Percentiles rank a stretch among this genome's conserved stretches.
Conservation (phyloP, 2,113 vertebrate species). For the Glaucidium brasilianum region DNA sequence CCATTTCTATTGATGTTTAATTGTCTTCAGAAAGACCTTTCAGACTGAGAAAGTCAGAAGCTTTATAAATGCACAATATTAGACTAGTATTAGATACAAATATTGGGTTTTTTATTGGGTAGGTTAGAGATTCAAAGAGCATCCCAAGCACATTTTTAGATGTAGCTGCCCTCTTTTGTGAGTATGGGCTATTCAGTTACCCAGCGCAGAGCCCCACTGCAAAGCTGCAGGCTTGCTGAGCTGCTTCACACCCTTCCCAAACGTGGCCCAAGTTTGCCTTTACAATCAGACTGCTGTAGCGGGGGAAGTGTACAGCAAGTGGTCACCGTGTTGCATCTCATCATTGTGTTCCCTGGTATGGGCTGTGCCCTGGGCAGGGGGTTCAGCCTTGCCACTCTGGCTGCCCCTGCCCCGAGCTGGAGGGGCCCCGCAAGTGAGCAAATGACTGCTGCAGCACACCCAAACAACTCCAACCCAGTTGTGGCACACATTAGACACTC, state of each 20-base stretch:
- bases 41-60: neutral
- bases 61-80: neutral
- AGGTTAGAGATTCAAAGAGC: neutral
- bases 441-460: neutral
- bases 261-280: neutral
- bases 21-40: neutral
- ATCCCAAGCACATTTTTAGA: neutral
- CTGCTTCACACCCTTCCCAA: neutral
- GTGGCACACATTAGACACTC: neutral
- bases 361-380: fast-evolving
- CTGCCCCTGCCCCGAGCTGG: neutral
- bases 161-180: neutral
- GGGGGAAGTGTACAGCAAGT: fast-evolving
- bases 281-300: neutral
- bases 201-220: neutral
- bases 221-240: neutral
- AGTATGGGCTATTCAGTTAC: neutral
- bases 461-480: neutral
- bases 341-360: fast-evolving
- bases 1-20: neutral
- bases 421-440: fast-evolving
- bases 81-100: neutral
- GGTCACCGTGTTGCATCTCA: fast-evolving
- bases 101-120: neutral
- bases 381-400: neutral